These are phyloP conservation scores for Hemiscyllium ocellatum DNA, from an alignment of 2,113 vertebrate species.

Conservation along the genomic window DNA sequence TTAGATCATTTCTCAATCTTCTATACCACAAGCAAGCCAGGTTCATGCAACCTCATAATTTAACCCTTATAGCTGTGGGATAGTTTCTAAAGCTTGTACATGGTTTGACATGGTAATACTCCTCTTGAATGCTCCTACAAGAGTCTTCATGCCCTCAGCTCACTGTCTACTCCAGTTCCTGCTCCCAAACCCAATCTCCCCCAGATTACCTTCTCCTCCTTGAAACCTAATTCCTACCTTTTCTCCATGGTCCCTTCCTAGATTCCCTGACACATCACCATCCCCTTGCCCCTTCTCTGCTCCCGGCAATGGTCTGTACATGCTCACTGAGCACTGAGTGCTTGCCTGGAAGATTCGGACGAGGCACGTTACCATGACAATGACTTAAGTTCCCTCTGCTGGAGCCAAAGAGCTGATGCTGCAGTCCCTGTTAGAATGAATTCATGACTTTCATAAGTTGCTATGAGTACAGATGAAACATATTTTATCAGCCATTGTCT, in stretches of 20 bases:
- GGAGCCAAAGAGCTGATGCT: neutral
- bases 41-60: neutral
- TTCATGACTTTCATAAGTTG: neutral
- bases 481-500: neutral
- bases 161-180: no score
- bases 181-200: no score
- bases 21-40: neutral
- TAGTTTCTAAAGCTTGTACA: neutral
- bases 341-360: neutral
- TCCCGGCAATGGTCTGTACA: neutral
- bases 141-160: no score
- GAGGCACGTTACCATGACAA: neutral
- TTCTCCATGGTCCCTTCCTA: neutral
- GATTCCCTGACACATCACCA: neutral
- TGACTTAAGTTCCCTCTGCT: neutral
- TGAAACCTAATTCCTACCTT: neutral
- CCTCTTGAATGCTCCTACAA: no score
- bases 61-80: no score
- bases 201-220: neutral
- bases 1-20: neutral
- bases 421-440: neutral
- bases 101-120: neutral
- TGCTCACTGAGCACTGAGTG: neutral
- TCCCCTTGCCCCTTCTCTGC: no score
- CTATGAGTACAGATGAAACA: neutral